Conservation (phyloP, 2,888 invertebrate species). For the Epirrhoe alternata region DNA sequence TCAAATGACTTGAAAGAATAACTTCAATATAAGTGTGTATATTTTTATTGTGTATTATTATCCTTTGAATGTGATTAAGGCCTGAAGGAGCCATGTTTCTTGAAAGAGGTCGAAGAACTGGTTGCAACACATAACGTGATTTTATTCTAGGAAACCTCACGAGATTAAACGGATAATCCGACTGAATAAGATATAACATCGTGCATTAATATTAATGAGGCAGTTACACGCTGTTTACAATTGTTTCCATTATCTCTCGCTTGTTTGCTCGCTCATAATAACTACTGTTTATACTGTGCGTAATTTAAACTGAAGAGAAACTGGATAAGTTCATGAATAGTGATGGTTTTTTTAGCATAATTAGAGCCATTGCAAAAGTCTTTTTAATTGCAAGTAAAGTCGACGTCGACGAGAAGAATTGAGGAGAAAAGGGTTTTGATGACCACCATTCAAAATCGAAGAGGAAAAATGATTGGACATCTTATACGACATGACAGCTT, state of each 20-base stretch:
- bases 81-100: not conserved
- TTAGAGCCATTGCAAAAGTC: not conserved
- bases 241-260: slow-evolving; percentile 43
- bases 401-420: no score
- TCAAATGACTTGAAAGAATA: no score
- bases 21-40: no score
- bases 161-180: slow-evolving; percentile 3
- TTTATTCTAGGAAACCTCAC: not conserved
- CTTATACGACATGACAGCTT: no score
- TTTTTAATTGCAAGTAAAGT: not conserved
- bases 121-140: not conserved
- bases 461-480: no score
- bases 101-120: not conserved
- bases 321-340: not conserved
- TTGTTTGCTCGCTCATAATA: slow-evolving; percentile 23
- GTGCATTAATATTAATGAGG: slow-evolving; percentile 53
- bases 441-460: no score
- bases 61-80: not conserved
- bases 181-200: slow-evolving; percentile 14
- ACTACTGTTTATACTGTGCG: slow-evolving; percentile 14
- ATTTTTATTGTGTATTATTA: no score
- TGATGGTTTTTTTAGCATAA: not conserved
- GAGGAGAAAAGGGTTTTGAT: no score
- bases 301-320: not conserved
- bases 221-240: slow-evolving; percentile 51